phyloP scores from a whole-genome alignment of 2,113 vertebrate genomes.

The Zosterops lateralis region DNA sequence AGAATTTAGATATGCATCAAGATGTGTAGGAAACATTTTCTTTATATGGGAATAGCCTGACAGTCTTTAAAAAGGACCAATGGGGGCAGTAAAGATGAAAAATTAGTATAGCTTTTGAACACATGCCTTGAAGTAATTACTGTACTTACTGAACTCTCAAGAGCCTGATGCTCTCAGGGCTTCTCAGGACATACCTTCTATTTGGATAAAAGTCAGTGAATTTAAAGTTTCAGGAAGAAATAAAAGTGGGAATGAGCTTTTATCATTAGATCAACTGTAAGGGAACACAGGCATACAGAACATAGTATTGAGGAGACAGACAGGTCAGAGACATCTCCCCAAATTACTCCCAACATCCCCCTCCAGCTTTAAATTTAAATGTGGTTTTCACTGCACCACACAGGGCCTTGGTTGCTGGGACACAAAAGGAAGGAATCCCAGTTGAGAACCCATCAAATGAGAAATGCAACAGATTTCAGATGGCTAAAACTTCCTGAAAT shows the following conservation, averaged over 20 bases:
- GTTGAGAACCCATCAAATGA: background rate
- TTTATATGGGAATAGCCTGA: background rate
- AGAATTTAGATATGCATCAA: background rate
- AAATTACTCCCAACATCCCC: background rate
- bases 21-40: background rate
- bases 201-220: background rate
- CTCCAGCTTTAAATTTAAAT: background rate
- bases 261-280: background rate
- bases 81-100: background rate
- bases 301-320: background rate
- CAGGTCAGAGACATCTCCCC: background rate
- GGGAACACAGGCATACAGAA: background rate
- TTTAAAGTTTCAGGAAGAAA: background rate
- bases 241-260: background rate
- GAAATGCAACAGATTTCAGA: background rate
- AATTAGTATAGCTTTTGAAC: background rate
- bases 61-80: background rate
- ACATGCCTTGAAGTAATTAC: background rate
- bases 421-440: background rate
- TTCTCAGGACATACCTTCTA: background rate
- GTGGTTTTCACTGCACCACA: background rate
- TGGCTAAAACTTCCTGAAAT: background rate
- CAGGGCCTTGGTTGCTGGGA: background rate
- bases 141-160: background rate
- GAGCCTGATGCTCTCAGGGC: background rate